These are phyloP conservation scores for Chloroclystis v-ata DNA, from an alignment of 2,888 invertebrate genomes.

Conservation along the genomic window DNA sequence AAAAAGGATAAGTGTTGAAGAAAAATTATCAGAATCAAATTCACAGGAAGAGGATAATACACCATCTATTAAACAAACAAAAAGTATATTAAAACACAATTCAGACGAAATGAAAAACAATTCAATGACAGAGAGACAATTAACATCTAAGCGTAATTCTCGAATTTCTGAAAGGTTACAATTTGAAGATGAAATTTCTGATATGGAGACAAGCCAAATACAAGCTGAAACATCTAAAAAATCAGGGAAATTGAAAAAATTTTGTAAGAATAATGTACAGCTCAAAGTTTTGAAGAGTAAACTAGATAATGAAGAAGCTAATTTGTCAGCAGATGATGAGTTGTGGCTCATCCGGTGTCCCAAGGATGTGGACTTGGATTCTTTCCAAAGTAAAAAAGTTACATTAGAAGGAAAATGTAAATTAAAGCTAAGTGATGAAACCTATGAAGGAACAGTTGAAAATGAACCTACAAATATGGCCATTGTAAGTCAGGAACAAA, in stretches of 20 bases:
- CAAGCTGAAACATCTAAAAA: slow-evolving; percentile 12
- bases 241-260: slow-evolving; percentile 38
- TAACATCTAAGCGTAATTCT: slow-evolving; percentile 8
- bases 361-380: slow-evolving; percentile 40
- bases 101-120: background rate
- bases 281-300: slow-evolving; percentile 33
- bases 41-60: slow-evolving; percentile 10
- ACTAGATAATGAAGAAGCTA: slow-evolving; percentile 19
- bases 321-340: slow-evolving; percentile 50
- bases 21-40: slow-evolving; percentile 30
- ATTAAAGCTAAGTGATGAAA: slow-evolving; percentile 52
- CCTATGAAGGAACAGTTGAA: slow-evolving; percentile 45
- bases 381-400: slow-evolving; percentile 40
- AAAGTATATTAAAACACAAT: background rate
- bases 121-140: background rate
- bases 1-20: slow-evolving; percentile 29
- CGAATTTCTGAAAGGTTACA: slow-evolving; percentile 49
- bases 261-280: slow-evolving; percentile 37
- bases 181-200: slow-evolving; percentile 48
- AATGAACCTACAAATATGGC: slow-evolving; percentile 31
- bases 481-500: slow-evolving; percentile 34
- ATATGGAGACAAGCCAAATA: slow-evolving; percentile 15
- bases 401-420: slow-evolving; percentile 49
- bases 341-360: slow-evolving; percentile 58
- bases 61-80: too few relatives aligned